Base-by-base conservation (phyloP, 2,888 invertebrate species). In the Drosophila gaucha region DNA sequence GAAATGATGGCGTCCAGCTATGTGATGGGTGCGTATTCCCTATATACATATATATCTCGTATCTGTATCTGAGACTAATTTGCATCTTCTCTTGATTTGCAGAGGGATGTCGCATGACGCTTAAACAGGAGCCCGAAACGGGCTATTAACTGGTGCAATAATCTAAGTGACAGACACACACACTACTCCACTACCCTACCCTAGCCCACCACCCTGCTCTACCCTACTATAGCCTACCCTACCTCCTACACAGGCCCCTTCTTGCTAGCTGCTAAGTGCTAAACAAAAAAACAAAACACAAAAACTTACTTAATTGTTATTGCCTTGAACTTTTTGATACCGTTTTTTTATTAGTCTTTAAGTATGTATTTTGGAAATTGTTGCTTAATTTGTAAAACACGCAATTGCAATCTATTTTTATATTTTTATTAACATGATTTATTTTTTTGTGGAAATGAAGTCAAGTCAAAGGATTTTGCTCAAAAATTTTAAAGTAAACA, bases 111-210 rank as follows among this genome's bases (percentile, higher is more conserved):
- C 90, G 91, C 49, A 88, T 91, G 87, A 89, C 90, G 49, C 73
- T 92, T 33, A 92, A 92, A 80, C 91, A 92, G 76, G 92, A 92
- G 76, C 92, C 92, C 33, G 92, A 92, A 84, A 90, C 89, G 63
- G 91, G 91, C 57, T 92, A 91, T 80, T 92, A 72, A 65, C 43
- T 55, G 73, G 75, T 83, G 78, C 83, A 80, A 80, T 72, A 67
- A 52, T 36, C 56, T 57, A 60, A 51, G 57, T 57, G 60, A 41
- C 36, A 57, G 41, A 54, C 3, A 36, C 6, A 44, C 4, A 57
- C 31, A 55, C 36, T 24, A 24, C 22, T 22, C 30, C 20, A 9
- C 36, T 26, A n/a, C n/a, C 18, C 36, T 2, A 14, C 14, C n/a
- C 14, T 28, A 12, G 9, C 10, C 9, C 10, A 3, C 14, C 6